These are phyloP conservation scores for Apotomis capreana DNA, from an alignment of 2,888 invertebrate species.

Conservation along the genomic window DNA sequence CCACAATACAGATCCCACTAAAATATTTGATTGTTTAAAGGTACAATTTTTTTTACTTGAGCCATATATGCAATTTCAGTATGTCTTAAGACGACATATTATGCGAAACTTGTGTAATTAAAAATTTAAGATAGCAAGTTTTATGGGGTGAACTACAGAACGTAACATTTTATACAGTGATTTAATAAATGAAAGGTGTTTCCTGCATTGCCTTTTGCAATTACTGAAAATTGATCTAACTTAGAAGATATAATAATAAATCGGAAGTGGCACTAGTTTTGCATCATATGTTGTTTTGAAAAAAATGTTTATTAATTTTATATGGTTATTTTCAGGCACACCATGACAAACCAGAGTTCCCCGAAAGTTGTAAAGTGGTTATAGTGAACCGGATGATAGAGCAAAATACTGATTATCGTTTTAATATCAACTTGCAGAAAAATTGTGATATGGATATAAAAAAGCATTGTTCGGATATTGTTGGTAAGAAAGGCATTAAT, in stretches of 20 bases:
- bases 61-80: too few relatives aligned
- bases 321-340: slow-evolving; percentile 79
- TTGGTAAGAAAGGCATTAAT: slow-evolving; percentile 61
- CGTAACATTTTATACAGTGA: too few relatives aligned
- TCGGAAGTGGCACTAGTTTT: too few relatives aligned
- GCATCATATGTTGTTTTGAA: too few relatives aligned
- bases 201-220: too few relatives aligned
- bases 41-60: slow-evolving; percentile 58
- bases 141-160: too few relatives aligned
- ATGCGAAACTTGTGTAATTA: too few relatives aligned
- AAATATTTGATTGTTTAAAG: slow-evolving; percentile 91
- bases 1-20: slow-evolving; percentile 86
- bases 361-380: slow-evolving; percentile 91
- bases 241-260: too few relatives aligned
- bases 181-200: too few relatives aligned
- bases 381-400: slow-evolving; percentile 95
- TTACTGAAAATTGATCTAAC: too few relatives aligned
- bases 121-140: too few relatives aligned
- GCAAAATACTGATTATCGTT: slow-evolving; percentile 94
- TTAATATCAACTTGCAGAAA: slow-evolving; percentile 92
- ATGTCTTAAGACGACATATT: too few relatives aligned
- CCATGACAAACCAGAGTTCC: slow-evolving; percentile 90
- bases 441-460: slow-evolving; percentile 93
- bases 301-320: slow-evolving; percentile 7
- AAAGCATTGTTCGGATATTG: slow-evolving; percentile 80